These are phyloP conservation scores for Spodoptera frugiperda DNA, from an alignment of 1,140 invertebrate species.

Conservation along the genomic window DNA sequence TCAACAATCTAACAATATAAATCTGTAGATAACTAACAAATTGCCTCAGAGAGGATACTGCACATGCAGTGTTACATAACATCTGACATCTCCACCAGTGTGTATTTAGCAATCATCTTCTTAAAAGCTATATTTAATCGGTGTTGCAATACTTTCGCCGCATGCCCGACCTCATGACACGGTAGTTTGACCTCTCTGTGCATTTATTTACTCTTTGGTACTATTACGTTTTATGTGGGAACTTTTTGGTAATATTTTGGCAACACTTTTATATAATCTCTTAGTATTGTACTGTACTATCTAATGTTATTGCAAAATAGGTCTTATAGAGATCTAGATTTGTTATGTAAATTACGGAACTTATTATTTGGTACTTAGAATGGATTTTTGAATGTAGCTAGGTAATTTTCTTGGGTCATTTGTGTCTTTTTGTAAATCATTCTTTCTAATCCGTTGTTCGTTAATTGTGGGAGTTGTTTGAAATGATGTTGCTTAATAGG, in stretches of 20 bases:
- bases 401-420: neutral
- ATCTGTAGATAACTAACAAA: conserved; percentile 22
- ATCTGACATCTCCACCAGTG: conserved; percentile 60
- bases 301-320: conserved; percentile 16
- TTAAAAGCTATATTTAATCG: conserved; percentile 56
- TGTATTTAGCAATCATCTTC: conserved; percentile 62
- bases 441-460: neutral
- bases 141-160: conserved; percentile 64
- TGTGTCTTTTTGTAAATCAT: neutral
- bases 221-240: conserved; percentile 10
- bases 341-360: conserved; percentile 30
- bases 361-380: conserved; percentile 11
- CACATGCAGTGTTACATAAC: conserved; percentile 66
- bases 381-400: neutral
- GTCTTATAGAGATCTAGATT: conserved; percentile 11
- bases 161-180: conserved; percentile 51
- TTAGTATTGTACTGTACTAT: no score
- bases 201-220: conserved; percentile 24
- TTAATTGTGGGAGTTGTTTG: neutral
- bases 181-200: conserved; percentile 35
- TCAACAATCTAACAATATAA: conserved; percentile 10
- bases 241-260: conserved; percentile 17
- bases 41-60: conserved; percentile 63
- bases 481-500: conserved; percentile 4
- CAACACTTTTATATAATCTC: conserved; percentile 18